Percentiles rank a stretch among this genome's conserved stretches.
phyloP scores from a whole-genome alignment of 2,797 vertebrate species.

The Melanogrammus aeglefinus region DNA sequence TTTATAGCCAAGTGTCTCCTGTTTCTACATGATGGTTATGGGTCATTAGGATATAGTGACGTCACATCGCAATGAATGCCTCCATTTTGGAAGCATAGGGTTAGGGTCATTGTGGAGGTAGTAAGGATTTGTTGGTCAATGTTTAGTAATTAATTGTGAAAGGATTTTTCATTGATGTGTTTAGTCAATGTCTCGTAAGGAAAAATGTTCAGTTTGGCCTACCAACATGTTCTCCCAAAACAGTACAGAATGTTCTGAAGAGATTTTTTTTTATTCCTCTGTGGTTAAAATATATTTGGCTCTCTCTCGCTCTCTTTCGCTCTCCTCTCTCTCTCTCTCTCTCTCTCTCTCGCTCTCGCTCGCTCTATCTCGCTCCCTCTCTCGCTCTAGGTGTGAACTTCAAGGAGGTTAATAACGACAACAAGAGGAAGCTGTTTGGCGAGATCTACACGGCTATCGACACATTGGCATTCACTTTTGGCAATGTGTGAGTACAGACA shows the following conservation, averaged over 20 bases:
- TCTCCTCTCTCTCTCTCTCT: constrained; percentile 28
- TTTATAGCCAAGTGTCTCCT: not conserved
- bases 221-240: not conserved
- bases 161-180: too few species aligned
- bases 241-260: constrained; percentile 34
- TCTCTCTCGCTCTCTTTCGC: constrained; percentile 19
- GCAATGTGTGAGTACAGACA: constrained; percentile 90
- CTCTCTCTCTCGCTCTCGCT: not conserved
- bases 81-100: too few species aligned
- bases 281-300: not conserved
- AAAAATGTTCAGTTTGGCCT: not conserved
- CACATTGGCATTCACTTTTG: constrained; percentile 95
- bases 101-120: too few species aligned
- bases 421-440: constrained; percentile 85
- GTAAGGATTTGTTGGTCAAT: too few species aligned
- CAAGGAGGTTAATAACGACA: constrained; percentile 93
- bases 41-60: not conserved
- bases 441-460: constrained; percentile 94
- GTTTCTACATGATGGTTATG: not conserved
- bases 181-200: too few species aligned
- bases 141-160: too few species aligned
- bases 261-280: too few species aligned
- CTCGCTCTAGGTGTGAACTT: constrained; percentile 86
- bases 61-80: too few species aligned
- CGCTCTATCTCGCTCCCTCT: constrained; percentile 26